Conservation (phyloP, 2,888 invertebrate genomes). For the Mythimna ferrago region DNA sequence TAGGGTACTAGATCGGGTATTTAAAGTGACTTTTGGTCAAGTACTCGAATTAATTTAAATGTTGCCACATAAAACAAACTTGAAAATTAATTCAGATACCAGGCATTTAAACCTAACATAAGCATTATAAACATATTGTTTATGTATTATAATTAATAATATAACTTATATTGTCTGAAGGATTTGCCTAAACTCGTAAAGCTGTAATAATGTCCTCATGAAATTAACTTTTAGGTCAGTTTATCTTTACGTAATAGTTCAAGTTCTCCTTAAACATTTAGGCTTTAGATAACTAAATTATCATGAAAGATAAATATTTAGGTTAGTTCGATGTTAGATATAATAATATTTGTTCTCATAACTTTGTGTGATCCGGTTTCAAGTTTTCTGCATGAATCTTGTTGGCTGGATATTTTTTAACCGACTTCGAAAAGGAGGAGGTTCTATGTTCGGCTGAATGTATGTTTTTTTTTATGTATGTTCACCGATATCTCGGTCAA, state of each 20-base stretch:
- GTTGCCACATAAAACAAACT: too few relatives aligned
- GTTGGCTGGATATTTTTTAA: conserved; percentile 8
- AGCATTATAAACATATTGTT: neutral
- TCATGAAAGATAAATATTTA: conserved; percentile 31
- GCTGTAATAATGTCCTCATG: conserved; percentile 13
- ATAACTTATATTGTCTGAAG: neutral
- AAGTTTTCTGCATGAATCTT: neutral
- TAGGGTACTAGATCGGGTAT: too few relatives aligned
- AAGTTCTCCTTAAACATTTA: conserved; percentile 2
- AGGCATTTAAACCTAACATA: too few relatives aligned
- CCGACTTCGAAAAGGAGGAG: too few relatives aligned
- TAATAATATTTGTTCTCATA: conserved; percentile 13
- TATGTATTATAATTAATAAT: neutral
- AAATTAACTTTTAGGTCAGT: conserved; percentile 29
- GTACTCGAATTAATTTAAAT: too few relatives aligned
- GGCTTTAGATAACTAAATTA: conserved; percentile 14
- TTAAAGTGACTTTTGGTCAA: too few relatives aligned
- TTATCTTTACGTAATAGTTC: conserved; percentile 26
- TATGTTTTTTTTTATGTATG: too few relatives aligned
- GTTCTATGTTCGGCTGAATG: too few relatives aligned
- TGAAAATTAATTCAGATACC: too few relatives aligned
- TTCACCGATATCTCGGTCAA: too few relatives aligned
- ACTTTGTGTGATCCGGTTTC: conserved; percentile 13
- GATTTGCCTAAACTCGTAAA: conserved; percentile 14
- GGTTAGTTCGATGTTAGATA: conserved; percentile 9